phyloP scores from a whole-genome alignment of 2,113 vertebrate genomes.

The Stercorarius parasiticus region DNA sequence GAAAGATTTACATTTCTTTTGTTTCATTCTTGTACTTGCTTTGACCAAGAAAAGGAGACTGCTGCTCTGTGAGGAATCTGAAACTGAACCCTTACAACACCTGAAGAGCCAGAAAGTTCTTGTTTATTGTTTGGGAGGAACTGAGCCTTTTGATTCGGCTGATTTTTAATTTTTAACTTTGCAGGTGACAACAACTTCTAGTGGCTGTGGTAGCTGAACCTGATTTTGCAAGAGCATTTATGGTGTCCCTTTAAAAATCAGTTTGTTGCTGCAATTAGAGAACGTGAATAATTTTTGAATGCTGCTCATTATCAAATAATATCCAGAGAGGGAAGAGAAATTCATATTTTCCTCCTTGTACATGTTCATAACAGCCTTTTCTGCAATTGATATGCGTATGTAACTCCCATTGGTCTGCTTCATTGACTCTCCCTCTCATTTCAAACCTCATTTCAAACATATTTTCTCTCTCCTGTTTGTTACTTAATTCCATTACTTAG shows the following conservation, averaged over 20 bases:
- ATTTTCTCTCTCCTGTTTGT: neutral
- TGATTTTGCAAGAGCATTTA: neutral
- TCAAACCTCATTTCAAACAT: neutral
- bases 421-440: neutral
- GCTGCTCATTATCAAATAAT: neutral
- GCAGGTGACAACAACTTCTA: neutral
- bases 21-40: constrained; percentile 7
- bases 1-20: constrained; percentile 29
- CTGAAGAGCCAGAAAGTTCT: neutral
- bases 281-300: constrained; percentile 14
- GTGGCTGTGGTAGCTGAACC: neutral
- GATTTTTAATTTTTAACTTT: neutral
- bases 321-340: neutral
- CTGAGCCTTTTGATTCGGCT: neutral
- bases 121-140: neutral
- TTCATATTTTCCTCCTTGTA: neutral
- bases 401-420: neutral
- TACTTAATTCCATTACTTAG: neutral
- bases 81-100: neutral
- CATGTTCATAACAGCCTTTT: neutral
- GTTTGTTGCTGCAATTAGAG: neutral
- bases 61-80: neutral
- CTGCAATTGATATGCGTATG: neutral
- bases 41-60: neutral
- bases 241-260: neutral